These are phyloP conservation scores for Papilio helenus DNA, from an alignment of 1,140 invertebrate genomes.

Conservation along the genomic window DNA sequence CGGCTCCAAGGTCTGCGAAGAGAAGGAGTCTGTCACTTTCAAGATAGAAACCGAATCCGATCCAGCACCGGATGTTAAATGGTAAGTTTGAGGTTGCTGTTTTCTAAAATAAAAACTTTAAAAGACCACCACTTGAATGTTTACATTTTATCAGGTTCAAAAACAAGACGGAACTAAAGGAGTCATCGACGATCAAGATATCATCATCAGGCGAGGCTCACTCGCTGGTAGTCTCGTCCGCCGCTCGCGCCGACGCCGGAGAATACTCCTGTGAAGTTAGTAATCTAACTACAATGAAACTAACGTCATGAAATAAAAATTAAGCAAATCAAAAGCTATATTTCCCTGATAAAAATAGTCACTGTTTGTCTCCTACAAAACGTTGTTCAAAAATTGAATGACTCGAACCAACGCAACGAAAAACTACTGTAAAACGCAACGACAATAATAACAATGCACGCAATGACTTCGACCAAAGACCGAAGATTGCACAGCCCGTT, in stretches of 20 bases:
- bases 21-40: constrained; percentile 92
- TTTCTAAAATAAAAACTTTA: too few relatives aligned
- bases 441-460: too few relatives aligned
- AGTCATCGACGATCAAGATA: constrained; percentile 87
- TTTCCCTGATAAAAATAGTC: not conserved
- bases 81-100: too few relatives aligned
- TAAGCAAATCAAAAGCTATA: not conserved
- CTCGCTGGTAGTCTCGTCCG: constrained; percentile 90
- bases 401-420: not conserved
- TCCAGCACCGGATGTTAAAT: constrained; percentile 91
- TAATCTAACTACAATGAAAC: not conserved
- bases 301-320: not conserved
- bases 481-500: too few relatives aligned
- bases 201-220: constrained; percentile 88
- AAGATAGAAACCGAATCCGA: constrained; percentile 92
- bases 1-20: constrained; percentile 86
- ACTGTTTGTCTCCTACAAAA: not conserved
- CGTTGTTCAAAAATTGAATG: too few relatives aligned
- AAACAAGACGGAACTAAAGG: constrained; percentile 88
- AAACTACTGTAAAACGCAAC: too few relatives aligned
- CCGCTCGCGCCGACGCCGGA: constrained; percentile 88
- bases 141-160: constrained; percentile 84
- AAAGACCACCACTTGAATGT: not conserved
- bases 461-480: too few relatives aligned
- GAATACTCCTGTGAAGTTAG: constrained; percentile 89